A percentile compares a stretch with the other conserved stretches of the same genome.
These are phyloP conservation scores for Rhodophaea formosa DNA, from an alignment of 2,888 invertebrate genomes.

Conservation along the genomic window DNA sequence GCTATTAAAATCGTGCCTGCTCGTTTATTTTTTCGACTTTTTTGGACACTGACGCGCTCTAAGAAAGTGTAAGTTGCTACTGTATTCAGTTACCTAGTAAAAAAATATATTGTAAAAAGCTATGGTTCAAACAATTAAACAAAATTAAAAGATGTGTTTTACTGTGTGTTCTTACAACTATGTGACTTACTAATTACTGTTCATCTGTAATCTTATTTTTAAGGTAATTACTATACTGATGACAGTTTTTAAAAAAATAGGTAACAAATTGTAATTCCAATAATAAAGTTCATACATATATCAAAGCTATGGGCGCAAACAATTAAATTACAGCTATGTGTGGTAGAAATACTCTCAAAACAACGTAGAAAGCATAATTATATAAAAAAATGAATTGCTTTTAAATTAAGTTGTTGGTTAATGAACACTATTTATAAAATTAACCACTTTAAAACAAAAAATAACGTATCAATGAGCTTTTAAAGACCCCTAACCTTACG, in stretches of 20 bases:
- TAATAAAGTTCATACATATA: too few species aligned
- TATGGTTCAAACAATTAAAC: too few species aligned
- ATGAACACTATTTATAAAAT: constrained; percentile 36
- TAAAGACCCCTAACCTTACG: constrained; percentile 58
- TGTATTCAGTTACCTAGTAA: not conserved
- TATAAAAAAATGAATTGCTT: not conserved
- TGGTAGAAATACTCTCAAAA: too few species aligned
- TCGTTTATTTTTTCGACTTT: constrained; percentile 24
- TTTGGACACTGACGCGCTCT: constrained; percentile 6
- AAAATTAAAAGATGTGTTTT: too few species aligned
- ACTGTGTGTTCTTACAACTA: too few species aligned
- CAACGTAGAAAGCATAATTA: not conserved
- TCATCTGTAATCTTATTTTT: too few species aligned
- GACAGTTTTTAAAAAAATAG: too few species aligned
- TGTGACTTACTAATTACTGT: too few species aligned
- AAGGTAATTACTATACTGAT: too few species aligned
- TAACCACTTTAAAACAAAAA: constrained; percentile 63
- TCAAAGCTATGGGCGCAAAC: too few species aligned
- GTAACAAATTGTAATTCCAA: too few species aligned
- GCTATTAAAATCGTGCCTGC: constrained; percentile 30
- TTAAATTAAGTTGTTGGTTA: not conserved
- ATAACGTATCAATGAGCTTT: constrained; percentile 64
- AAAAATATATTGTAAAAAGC: not conserved
- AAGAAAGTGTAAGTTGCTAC: not conserved
- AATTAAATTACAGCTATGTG: too few species aligned